Evolutionary conservation across 2,888 invertebrate genomes (phyloP).

Genomic region (Schizotus pectinicornis): DNA sequence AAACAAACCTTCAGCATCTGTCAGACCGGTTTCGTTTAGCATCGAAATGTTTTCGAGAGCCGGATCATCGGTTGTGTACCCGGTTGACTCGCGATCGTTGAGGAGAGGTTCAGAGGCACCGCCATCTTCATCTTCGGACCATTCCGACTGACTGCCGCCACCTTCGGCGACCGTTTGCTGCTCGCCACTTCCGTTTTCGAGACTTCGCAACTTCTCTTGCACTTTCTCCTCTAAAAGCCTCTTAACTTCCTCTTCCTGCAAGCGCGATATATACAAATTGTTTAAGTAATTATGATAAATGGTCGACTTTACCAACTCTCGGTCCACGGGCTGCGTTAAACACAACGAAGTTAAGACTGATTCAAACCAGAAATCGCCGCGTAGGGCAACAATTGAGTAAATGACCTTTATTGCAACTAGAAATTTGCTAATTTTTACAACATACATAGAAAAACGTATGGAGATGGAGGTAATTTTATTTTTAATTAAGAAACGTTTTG

Average conservation of each 20-base stretch:
- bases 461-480: too few species aligned
- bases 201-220: slow-evolving; percentile 54
- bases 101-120: slow-evolving; percentile 67
- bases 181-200: slow-evolving; percentile 42
- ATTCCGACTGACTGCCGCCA: slow-evolving; percentile 79
- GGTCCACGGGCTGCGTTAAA: slow-evolving; percentile 52
- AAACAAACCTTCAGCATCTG: slow-evolving; percentile 77
- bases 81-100: slow-evolving; percentile 70
- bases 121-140: slow-evolving; percentile 74
- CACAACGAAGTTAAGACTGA: neutral
- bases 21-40: slow-evolving; percentile 84
- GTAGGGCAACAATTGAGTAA: slow-evolving; percentile 1
- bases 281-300: slow-evolving; percentile 28
- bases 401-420: neutral
- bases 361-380: neutral
- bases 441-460: too few species aligned
- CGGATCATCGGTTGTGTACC: slow-evolving; percentile 88
- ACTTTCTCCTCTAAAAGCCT: slow-evolving; percentile 59
- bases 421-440: neutral
- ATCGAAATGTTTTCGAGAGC: slow-evolving; percentile 85
- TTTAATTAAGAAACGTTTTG: neutral
- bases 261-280: slow-evolving; percentile 28
- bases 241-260: slow-evolving; percentile 61
- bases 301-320: slow-evolving; percentile 52
- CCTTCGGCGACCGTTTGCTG: slow-evolving; percentile 56